A percentile compares a stretch with the other conserved stretches of the same genome.
These are phyloP conservation scores for Brachyptera risi DNA, from an alignment of 2,888 invertebrate species.

Conservation along the genomic window DNA sequence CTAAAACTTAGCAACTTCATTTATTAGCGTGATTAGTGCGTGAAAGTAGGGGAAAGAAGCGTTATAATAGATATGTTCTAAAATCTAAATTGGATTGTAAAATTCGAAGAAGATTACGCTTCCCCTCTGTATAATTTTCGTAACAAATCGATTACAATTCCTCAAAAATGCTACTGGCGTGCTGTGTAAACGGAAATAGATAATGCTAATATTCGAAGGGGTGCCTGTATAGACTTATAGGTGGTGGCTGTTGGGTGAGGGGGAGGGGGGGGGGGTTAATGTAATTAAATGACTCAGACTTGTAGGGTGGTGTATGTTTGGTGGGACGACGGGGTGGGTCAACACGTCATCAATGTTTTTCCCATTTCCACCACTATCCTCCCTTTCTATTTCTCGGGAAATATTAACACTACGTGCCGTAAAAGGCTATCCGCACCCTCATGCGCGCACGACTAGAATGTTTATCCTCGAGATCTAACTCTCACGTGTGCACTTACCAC, in stretches of 20 bases:
- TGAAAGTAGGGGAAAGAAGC: neutral
- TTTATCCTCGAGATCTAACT: neutral
- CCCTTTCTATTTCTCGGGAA: neutral
- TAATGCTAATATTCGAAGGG: neutral
- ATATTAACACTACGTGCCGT: too few species aligned
- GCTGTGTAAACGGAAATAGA: neutral
- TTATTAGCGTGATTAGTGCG: slow-evolving; percentile 4
- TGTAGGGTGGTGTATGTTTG: too few species aligned
- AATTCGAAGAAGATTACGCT: neutral
- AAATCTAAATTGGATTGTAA: neutral
- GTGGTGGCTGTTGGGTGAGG: neutral
- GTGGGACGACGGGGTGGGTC: too few species aligned
- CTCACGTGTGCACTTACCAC: neutral
- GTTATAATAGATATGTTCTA: neutral
- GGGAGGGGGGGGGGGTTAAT: neutral
- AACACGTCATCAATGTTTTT: slow-evolving; percentile 1
- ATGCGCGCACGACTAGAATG: too few species aligned
- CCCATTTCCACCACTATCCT: neutral
- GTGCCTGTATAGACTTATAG: neutral
- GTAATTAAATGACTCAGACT: slow-evolving; percentile 4
- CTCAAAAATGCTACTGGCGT: neutral
- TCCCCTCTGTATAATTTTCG: slow-evolving; percentile 6
- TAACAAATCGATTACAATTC: neutral
- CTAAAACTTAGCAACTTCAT: neutral
- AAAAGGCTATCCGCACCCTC: too few species aligned